Conservation (phyloP, 2,888 invertebrate genomes). For the Teinopalpus imperialis region DNA sequence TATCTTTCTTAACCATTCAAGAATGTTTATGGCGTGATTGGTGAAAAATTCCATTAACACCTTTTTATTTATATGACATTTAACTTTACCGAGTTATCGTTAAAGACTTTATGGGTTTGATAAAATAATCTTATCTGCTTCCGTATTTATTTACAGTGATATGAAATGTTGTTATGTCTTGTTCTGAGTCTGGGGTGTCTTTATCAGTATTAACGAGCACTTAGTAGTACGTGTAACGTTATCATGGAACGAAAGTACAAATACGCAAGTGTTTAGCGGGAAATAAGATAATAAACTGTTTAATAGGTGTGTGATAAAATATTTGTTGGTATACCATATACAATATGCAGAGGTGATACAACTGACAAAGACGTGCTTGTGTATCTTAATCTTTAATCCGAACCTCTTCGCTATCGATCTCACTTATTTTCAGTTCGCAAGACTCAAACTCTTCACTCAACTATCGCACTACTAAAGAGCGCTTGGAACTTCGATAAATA, state of each 20-base stretch:
- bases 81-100: not conserved
- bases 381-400: too few relatives aligned
- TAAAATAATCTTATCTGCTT: constrained; percentile 13
- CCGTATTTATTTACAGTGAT: constrained; percentile 13
- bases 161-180: constrained; percentile 1
- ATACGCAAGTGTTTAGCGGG: constrained; percentile 10
- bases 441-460: not conserved
- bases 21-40: too few relatives aligned
- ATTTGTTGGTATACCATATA: too few relatives aligned
- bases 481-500: constrained; percentile 7
- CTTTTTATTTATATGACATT: too few relatives aligned
- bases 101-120: not conserved
- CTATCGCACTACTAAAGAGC: constrained; percentile 1
- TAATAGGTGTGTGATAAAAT: not conserved
- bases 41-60: too few relatives aligned
- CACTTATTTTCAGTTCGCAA: not conserved
- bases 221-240: constrained; percentile 4
- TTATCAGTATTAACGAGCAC: constrained; percentile 1
- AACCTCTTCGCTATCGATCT: not conserved
- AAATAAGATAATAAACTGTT: not conserved
- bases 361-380: too few relatives aligned
- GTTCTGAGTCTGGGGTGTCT: constrained; percentile 4
- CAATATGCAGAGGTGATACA: not conserved
- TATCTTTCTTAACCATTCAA: too few relatives aligned
- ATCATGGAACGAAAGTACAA: constrained; percentile 10